phyloP scores from a whole-genome alignment of 2,888 invertebrate species.

The Mylabris sibirica region DNA sequence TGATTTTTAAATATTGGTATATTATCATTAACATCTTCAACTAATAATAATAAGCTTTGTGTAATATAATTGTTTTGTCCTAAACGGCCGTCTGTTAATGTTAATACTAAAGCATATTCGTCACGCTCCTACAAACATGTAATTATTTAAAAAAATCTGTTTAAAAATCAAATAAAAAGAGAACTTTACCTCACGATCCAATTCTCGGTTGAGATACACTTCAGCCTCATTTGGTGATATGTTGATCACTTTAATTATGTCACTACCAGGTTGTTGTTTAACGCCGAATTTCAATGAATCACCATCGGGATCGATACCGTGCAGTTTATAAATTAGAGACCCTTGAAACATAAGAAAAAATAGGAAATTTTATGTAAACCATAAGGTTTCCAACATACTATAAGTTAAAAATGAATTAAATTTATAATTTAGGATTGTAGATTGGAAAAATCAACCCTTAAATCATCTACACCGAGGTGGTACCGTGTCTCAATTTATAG shows the following conservation, averaged over 20 bases:
- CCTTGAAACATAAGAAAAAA: conserved; percentile 65
- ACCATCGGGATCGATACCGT: conserved; percentile 86
- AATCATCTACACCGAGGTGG: too few relatives aligned
- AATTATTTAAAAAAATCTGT: conserved; percentile 14
- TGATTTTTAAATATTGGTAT: conserved; percentile 87
- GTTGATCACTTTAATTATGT: conserved; percentile 85
- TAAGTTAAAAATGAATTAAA: too few relatives aligned
- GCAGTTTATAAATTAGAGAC: conserved; percentile 81
- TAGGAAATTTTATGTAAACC: too few relatives aligned
- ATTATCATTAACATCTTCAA: conserved; percentile 93
- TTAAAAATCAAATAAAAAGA: conserved; percentile 10
- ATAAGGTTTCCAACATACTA: too few relatives aligned
- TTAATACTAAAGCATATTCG: conserved; percentile 88
- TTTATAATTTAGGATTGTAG: too few relatives aligned
- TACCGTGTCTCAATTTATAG: too few relatives aligned
- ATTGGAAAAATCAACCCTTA: too few relatives aligned
- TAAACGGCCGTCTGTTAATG: conserved; percentile 85
- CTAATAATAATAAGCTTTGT: conserved; percentile 85
- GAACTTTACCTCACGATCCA: conserved; percentile 84
- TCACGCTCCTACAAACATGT: conserved; percentile 73
- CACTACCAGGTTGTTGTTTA: conserved; percentile 79
- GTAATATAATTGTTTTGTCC: conserved; percentile 89
- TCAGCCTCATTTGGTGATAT: conserved; percentile 83
- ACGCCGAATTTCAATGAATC: conserved; percentile 85
- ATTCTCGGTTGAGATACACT: conserved; percentile 85